A percentile compares a stretch with the other conserved stretches of the same genome.
Conservation (phyloP, 2,113 vertebrate genomes). For the Brachyistius frenatus region DNA sequence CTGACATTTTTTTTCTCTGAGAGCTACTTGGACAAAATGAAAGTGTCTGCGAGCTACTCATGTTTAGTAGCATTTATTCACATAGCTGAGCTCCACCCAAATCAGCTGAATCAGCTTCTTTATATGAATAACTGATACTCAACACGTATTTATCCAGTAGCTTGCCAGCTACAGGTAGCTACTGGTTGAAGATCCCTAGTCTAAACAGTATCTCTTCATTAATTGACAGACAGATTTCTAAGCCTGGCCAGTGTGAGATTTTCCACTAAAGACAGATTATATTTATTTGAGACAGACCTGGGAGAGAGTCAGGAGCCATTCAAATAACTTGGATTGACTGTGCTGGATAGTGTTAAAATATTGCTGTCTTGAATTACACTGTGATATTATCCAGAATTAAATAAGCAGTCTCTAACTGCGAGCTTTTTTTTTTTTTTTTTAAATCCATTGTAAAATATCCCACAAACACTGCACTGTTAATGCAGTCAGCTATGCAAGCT, state of each 20-base stretch:
- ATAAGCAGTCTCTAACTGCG: background rate
- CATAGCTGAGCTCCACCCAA: no score
- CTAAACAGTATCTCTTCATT: slow-evolving; percentile 4
- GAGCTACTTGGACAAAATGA: no score
- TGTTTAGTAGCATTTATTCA: no score
- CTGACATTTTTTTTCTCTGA: no score
- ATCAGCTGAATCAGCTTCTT: no score
- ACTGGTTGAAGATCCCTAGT: background rate
- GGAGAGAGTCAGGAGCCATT: slow-evolving; percentile 43
- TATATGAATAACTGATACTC: no score
- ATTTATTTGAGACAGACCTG: slow-evolving; percentile 70
- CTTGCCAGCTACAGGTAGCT: no score
- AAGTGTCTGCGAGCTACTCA: no score
- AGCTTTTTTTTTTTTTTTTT: background rate
- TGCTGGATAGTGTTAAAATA: slow-evolving; percentile 23
- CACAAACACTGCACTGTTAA: background rate
- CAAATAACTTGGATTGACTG: slow-evolving; percentile 23
- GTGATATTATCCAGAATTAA: slow-evolving; percentile 20
- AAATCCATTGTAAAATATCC: background rate
- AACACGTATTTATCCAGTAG: no score
- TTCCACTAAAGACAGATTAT: slow-evolving; percentile 52
- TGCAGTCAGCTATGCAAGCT: background rate
- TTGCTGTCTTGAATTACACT: slow-evolving; percentile 28
- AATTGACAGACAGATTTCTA: slow-evolving; percentile 19
- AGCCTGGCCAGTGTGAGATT: slow-evolving; percentile 53